Percentiles rank a stretch among this genome's conserved stretches.
These are phyloP conservation scores for Procapra przewalskii DNA, from an alignment of 2,113 vertebrate genomes.

Conservation along the genomic window DNA sequence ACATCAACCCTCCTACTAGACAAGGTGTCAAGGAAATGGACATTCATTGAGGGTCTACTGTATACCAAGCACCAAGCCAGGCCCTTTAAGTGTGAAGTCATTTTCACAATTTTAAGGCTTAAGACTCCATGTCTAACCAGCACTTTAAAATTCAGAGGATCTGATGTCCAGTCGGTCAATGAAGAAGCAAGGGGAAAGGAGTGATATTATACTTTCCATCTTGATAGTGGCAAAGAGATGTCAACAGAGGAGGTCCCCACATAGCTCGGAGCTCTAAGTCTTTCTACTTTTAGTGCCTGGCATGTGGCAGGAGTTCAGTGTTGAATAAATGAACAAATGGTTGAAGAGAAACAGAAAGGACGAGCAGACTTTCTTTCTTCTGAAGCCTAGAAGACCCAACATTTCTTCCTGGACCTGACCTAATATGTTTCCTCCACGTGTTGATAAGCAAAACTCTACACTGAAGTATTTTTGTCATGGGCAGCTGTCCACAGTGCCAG, in stretches of 20 bases:
- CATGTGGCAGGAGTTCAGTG: background rate
- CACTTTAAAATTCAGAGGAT: background rate
- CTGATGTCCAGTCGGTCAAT: background rate
- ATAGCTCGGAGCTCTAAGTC: background rate
- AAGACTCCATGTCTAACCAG: background rate
- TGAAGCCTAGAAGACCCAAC: background rate
- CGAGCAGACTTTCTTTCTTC: background rate
- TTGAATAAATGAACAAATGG: background rate
- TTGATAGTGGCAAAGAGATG: background rate
- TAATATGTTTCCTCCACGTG: background rate
- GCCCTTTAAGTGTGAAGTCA: background rate
- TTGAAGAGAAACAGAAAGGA: background rate
- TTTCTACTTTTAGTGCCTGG: background rate
- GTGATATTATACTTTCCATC: background rate
- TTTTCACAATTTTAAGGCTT: background rate
- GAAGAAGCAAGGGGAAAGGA: background rate
- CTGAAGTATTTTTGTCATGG: background rate
- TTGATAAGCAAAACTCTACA: conserved; percentile 21
- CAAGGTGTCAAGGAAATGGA: background rate
- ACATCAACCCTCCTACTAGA: background rate
- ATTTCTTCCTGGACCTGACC: background rate
- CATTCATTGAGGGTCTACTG: background rate
- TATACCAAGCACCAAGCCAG: background rate
- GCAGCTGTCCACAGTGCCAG: background rate
- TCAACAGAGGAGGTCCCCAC: background rate